phyloP scores from a whole-genome alignment of 2,113 vertebrate genomes.

The Taxidea taxus region DNA sequence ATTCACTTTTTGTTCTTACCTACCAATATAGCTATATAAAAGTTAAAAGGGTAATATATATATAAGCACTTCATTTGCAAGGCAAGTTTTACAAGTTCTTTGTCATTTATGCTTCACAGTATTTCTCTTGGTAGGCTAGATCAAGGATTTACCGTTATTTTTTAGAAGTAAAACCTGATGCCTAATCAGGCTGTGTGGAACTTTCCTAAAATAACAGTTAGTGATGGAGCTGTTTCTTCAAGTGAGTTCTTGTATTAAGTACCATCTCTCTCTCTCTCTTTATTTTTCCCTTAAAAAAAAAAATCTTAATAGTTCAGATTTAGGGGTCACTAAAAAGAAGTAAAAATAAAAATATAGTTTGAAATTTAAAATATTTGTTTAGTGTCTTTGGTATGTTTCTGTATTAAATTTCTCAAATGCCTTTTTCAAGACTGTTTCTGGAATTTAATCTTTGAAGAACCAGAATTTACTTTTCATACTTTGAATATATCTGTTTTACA shows the following conservation, averaged over 20 bases:
- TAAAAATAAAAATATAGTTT: slow-evolving; percentile 12
- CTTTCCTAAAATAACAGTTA: background rate
- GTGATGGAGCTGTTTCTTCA: background rate
- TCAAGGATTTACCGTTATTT: background rate
- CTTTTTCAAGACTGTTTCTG: slow-evolving; percentile 2
- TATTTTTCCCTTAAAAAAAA: background rate
- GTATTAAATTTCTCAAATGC: background rate
- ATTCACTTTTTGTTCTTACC: slow-evolving; percentile 10
- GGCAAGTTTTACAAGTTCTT: background rate
- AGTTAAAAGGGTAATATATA: background rate
- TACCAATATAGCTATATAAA: background rate
- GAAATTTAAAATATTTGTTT: background rate
- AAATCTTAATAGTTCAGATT: background rate
- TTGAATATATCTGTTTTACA: background rate
- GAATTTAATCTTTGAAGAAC: slow-evolving; percentile 26
- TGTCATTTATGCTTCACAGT: background rate
- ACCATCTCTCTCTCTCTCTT: background rate
- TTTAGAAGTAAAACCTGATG: background rate
- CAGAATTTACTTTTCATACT: slow-evolving; percentile 28
- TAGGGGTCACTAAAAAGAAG: background rate
- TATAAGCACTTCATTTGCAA: background rate
- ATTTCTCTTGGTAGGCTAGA: background rate
- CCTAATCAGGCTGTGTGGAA: background rate
- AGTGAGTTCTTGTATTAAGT: background rate
- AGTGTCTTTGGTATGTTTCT: background rate